Conservation (phyloP, 1,140 invertebrate species). For the Drosophila bocki region DNA sequence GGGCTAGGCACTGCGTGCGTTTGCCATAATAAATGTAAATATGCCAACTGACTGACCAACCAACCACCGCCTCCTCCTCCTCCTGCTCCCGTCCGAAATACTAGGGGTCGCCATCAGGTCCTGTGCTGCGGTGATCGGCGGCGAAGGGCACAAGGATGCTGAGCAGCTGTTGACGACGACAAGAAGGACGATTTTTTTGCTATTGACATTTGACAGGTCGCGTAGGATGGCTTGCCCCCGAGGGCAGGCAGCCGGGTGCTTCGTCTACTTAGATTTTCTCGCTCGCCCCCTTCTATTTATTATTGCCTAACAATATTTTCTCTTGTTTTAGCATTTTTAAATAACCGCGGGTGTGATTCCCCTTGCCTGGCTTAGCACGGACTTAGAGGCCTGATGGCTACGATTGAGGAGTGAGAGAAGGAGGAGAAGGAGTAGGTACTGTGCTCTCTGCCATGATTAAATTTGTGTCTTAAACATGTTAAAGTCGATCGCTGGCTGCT, state of each 20-base stretch:
- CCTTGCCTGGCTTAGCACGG: slow-evolving; percentile 32
- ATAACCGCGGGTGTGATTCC: slow-evolving; percentile 79
- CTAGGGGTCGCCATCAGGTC: slow-evolving; percentile 27
- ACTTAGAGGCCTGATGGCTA: slow-evolving; percentile 27
- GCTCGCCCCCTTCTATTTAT: slow-evolving; percentile 37
- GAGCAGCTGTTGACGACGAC: slow-evolving; percentile 62
- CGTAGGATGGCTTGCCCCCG: slow-evolving; percentile 52
- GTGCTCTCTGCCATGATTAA: slow-evolving; percentile 61
- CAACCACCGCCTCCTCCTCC: slow-evolving; percentile 2
- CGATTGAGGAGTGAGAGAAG: slow-evolving; percentile 3
- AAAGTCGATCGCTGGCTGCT: slow-evolving; percentile 61
- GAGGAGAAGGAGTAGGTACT: neutral
- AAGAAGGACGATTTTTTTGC: slow-evolving; percentile 57
- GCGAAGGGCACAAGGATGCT: slow-evolving; percentile 14
- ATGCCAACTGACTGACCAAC: slow-evolving; percentile 54
- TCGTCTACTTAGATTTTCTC: slow-evolving; percentile 32
- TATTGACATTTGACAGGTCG: slow-evolving; percentile 83
- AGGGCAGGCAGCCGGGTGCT: slow-evolving; percentile 23
- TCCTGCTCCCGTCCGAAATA: neutral
- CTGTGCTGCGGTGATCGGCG: slow-evolving; percentile 63
- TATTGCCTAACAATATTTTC: slow-evolving; percentile 73
- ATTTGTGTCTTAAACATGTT: slow-evolving; percentile 75
- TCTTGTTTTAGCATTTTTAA: slow-evolving; percentile 73
- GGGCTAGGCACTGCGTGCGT: slow-evolving; percentile 10
- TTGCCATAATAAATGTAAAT: slow-evolving; percentile 68